Evolutionary conservation across 2,797 vertebrate species (phyloP).

Genomic region (Xenentodon cancila): DNA sequence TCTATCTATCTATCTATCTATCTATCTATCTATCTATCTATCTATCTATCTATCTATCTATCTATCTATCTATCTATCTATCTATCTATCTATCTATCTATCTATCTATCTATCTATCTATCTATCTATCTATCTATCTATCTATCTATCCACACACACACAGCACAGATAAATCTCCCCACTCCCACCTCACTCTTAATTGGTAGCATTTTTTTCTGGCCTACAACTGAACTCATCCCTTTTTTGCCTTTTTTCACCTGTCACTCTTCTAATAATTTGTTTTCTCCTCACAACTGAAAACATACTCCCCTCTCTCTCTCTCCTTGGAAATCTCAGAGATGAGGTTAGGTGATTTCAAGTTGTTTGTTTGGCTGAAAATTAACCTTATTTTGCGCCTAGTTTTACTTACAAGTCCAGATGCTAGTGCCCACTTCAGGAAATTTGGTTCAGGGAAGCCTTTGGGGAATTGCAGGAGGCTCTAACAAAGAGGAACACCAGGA

Average conservation of each 20-base stretch:
- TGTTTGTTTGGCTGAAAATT: slow-evolving; percentile 59
- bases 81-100: slow-evolving; percentile 6
- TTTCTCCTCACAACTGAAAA: no score
- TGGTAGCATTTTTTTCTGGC: background rate
- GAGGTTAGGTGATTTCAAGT: slow-evolving; percentile 49
- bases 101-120: slow-evolving; percentile 3
- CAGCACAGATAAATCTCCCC: slow-evolving; percentile 3
- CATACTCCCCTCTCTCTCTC: no score
- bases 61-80: slow-evolving; percentile 4
- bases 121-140: slow-evolving; percentile 4
- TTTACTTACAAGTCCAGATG: no score
- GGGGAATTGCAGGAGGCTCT: slow-evolving; percentile 27
- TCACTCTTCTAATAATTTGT: no score
- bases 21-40: slow-evolving; percentile 6
- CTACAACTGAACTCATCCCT: slow-evolving; percentile 25
- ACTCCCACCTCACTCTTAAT: background rate
- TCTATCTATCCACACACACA: slow-evolving; percentile 1
- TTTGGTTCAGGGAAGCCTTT: slow-evolving; percentile 7
- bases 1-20: slow-evolving; percentile 4
- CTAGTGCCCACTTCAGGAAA: slow-evolving; percentile 29
- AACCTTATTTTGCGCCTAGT: slow-evolving; percentile 48
- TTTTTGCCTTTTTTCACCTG: background rate
- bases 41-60: slow-evolving; percentile 3
- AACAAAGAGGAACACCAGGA: slow-evolving; percentile 11
- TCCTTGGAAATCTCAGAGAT: background rate